Percentiles rank a stretch among this genome's conserved stretches.
These are phyloP conservation scores for Anarrhichthys ocellatus DNA, from an alignment of 2,113 vertebrate genomes.

Conservation along the genomic window DNA sequence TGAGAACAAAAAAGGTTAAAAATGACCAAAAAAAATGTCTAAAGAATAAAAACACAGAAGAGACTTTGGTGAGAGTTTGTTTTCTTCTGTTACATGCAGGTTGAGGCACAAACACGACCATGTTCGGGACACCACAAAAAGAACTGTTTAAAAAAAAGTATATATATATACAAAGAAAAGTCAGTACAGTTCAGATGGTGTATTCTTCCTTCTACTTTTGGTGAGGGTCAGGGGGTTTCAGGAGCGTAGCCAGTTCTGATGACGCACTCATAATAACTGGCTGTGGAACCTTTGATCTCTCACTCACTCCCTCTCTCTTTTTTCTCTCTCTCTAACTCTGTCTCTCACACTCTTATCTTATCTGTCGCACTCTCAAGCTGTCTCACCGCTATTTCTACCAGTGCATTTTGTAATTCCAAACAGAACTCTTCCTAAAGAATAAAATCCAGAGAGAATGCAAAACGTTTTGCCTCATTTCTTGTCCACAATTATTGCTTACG, in stretches of 20 bases:
- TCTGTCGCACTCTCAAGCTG: slow-evolving; percentile 77
- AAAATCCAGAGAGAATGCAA: slow-evolving; percentile 88
- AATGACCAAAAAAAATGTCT: slow-evolving; percentile 74
- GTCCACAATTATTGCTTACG: background rate
- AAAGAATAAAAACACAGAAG: slow-evolving; percentile 82
- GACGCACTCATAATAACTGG: slow-evolving; percentile 70
- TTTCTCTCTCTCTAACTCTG: slow-evolving; percentile 59
- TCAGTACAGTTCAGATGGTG: slow-evolving; percentile 77
- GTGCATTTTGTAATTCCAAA: slow-evolving; percentile 88
- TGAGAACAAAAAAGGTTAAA: slow-evolving; percentile 87
- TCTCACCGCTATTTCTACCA: slow-evolving; percentile 84
- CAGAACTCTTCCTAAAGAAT: slow-evolving; percentile 87
- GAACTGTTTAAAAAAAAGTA: slow-evolving; percentile 76
- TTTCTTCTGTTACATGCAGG: slow-evolving; percentile 79
- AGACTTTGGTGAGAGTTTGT: slow-evolving; percentile 79
- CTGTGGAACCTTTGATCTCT: slow-evolving; percentile 73
- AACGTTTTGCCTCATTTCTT: slow-evolving; percentile 53
- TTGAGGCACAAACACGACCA: slow-evolving; percentile 80
- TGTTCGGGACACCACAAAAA: slow-evolving; percentile 81
- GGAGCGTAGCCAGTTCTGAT: slow-evolving; percentile 66
- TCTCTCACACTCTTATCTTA: slow-evolving; percentile 68
- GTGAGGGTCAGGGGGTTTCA: slow-evolving; percentile 59
- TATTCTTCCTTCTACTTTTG: slow-evolving; percentile 76
- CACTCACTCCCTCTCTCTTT: slow-evolving; percentile 65
- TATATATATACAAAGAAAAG: slow-evolving; percentile 63